A percentile compares a stretch with the other conserved stretches of the same genome.
Evolutionary conservation across 2,113 vertebrate species (phyloP).

Genomic region (Pavo muticus): DNA sequence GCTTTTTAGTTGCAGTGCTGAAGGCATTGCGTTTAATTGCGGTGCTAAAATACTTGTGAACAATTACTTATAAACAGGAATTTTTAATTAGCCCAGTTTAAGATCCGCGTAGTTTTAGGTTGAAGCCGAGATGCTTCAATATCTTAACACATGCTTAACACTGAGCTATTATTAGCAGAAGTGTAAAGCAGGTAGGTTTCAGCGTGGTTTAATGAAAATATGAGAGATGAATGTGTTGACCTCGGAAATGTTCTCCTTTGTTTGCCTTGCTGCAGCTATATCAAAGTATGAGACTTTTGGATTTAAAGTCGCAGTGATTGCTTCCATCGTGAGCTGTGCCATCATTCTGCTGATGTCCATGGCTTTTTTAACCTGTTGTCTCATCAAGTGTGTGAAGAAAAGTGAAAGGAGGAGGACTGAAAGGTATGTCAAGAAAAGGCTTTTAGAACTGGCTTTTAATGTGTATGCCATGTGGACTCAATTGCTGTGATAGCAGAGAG

Average conservation of each 20-base stretch:
- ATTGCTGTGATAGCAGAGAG: not conserved
- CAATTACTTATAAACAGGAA: constrained; percentile 2
- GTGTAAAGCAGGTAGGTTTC: not conserved
- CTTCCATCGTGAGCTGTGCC: constrained; percentile 88
- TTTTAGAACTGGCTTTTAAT: not conserved
- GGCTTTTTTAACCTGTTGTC: constrained; percentile 92
- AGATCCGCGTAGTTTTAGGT: not conserved
- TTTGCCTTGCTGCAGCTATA: constrained; percentile 79
- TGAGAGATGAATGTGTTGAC: not conserved
- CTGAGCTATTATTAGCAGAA: not conserved
- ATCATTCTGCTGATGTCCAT: constrained; percentile 92
- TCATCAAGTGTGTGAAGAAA: constrained; percentile 85
- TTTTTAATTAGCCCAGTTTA: not conserved
- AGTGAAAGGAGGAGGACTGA: constrained; percentile 76
- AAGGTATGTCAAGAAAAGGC: constrained; percentile 73
- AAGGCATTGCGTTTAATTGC: not conserved
- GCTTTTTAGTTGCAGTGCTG: not conserved
- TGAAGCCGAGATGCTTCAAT: not conserved
- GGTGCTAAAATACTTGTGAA: not conserved
- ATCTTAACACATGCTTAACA: not conserved
- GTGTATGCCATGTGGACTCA: not conserved
- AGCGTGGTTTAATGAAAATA: not conserved
- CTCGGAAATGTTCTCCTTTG: not conserved
- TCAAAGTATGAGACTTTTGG: constrained; percentile 82
- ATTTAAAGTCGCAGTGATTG: constrained; percentile 88